Evolutionary conservation across 2,888 invertebrate genomes (phyloP).

Genomic region (Perizoma flavofasciatum): DNA sequence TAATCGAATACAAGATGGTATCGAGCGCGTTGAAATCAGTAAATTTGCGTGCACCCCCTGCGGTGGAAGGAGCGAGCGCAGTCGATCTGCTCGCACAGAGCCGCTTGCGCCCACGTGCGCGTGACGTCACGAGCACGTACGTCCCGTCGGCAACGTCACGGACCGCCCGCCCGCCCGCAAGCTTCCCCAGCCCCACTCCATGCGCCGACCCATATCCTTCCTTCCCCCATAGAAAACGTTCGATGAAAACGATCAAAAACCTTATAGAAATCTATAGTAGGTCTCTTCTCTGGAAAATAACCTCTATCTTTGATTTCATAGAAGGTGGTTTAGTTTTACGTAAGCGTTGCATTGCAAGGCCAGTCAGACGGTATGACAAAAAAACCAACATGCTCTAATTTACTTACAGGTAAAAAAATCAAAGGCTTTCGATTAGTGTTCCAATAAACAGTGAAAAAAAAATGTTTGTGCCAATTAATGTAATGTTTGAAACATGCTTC

Average conservation of each 20-base stretch:
- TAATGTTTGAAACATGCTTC: too few relatives aligned
- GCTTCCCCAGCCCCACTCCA: constrained; percentile 18
- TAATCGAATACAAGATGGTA: constrained; percentile 76
- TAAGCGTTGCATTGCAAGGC: too few relatives aligned
- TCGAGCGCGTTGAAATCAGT: constrained; percentile 76
- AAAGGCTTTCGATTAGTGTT: too few relatives aligned
- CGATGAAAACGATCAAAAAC: background rate
- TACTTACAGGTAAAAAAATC: too few relatives aligned
- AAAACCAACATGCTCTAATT: too few relatives aligned
- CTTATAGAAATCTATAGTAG: too few relatives aligned
- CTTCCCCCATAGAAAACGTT: constrained; percentile 3
- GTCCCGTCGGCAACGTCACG: constrained; percentile 59
- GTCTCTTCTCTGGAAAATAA: too few relatives aligned
- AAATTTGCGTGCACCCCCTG: constrained; percentile 71
- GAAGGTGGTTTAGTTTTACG: too few relatives aligned
- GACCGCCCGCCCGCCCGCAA: constrained; percentile 41
- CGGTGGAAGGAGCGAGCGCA: constrained; percentile 48
- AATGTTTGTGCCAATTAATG: too few relatives aligned
- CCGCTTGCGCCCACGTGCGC: constrained; percentile 72
- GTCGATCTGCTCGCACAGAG: constrained; percentile 48
- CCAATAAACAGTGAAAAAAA: too few relatives aligned
- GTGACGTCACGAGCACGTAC: constrained; percentile 69
- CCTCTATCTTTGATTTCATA: too few relatives aligned
- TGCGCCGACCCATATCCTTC: constrained; percentile 11
- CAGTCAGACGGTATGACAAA: too few relatives aligned